phyloP scores from a whole-genome alignment of 2,113 vertebrate species.

The Vimba vimba region DNA sequence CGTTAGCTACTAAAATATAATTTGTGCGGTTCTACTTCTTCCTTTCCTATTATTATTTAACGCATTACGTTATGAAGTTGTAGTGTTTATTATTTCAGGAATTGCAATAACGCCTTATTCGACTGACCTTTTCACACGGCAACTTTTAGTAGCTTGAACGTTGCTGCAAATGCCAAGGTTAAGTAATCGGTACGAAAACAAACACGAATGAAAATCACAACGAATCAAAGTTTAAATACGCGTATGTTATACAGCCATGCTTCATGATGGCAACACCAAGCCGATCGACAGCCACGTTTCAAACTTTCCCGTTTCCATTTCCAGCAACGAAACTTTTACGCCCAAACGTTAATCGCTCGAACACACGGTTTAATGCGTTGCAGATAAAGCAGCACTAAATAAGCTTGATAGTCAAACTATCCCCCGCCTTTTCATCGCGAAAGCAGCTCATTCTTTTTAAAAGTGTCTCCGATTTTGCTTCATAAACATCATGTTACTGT shows the following conservation, averaged over 20 bases:
- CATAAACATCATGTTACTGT: constrained; percentile 29
- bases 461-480: constrained; percentile 37
- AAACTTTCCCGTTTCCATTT: constrained; percentile 74
- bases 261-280: constrained; percentile 48
- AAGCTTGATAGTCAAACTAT: neutral
- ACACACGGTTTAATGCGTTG: neutral
- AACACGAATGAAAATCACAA: neutral
- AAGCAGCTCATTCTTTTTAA: neutral
- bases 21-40: neutral
- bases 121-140: neutral
- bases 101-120: neutral
- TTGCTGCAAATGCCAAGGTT: neutral
- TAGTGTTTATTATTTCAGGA: too few species aligned
- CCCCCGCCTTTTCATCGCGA: constrained; percentile 52
- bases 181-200: neutral
- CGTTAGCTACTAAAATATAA: neutral
- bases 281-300: constrained; percentile 72
- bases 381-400: neutral
- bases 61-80: neutral
- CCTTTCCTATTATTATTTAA: neutral
- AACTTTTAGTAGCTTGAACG: neutral
- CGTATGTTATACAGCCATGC: constrained; percentile 47
- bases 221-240: neutral
- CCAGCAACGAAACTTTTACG: constrained; percentile 66
- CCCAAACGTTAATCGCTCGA: constrained; percentile 27